These are phyloP conservation scores for Enteromius thamalakanensis DNA, from an alignment of 2,797 vertebrate genomes.

Conservation along the genomic window DNA sequence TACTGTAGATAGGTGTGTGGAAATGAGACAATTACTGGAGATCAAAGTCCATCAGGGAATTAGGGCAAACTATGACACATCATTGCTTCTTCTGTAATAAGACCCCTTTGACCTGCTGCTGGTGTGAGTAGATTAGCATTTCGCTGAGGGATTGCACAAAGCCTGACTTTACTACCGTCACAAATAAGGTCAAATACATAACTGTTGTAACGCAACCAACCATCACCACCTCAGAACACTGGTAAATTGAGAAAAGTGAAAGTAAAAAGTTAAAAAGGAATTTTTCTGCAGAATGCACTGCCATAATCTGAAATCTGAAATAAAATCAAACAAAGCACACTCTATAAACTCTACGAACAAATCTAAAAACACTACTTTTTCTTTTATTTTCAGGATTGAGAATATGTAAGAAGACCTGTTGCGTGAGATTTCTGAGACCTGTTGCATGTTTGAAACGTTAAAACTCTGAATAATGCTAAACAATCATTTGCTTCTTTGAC, in stretches of 20 bases:
- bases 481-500: not conserved
- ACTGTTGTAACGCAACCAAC: not conserved
- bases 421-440: too few species aligned
- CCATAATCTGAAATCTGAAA: not conserved
- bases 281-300: not conserved
- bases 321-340: not conserved
- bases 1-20: not conserved
- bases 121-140: not conserved
- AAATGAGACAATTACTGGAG: not conserved
- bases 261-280: too few species aligned
- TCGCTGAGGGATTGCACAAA: not conserved
- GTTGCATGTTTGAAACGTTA: not conserved
- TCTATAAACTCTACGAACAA: too few species aligned
- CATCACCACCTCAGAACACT: not conserved
- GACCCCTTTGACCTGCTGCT: not conserved
- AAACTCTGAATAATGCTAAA: not conserved
- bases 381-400: not conserved
- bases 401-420: not conserved
- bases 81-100: not conserved
- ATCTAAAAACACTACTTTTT: not conserved
- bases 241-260: not conserved
- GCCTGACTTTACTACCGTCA: not conserved
- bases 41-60: not conserved
- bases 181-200: not conserved
- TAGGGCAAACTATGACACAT: not conserved